Evolutionary conservation across 2,797 vertebrate genomes (phyloP).

Genomic region (Dendrocincla tyrannina): DNA sequence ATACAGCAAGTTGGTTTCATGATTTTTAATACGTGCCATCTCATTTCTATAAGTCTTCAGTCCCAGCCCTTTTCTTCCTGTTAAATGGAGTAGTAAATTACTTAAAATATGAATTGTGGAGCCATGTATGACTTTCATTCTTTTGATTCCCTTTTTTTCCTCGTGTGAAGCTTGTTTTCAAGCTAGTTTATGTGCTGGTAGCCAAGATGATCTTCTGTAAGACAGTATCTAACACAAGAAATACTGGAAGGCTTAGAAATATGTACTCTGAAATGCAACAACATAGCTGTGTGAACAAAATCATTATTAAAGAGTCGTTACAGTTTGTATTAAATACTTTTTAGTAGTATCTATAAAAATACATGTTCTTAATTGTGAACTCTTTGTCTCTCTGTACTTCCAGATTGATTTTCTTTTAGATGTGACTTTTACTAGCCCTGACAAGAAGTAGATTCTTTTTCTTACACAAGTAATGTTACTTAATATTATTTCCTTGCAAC

Average conservation of each 20-base stretch:
- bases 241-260: background rate
- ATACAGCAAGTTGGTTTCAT: background rate
- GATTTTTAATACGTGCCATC: background rate
- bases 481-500: background rate
- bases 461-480: background rate
- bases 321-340: background rate
- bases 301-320: background rate
- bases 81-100: conserved; percentile 18
- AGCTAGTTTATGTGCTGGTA: background rate
- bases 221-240: background rate
- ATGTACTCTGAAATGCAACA: fast-evolving
- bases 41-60: background rate
- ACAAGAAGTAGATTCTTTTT: background rate
- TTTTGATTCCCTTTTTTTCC: background rate
- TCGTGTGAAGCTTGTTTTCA: background rate
- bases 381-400: background rate
- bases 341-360: background rate
- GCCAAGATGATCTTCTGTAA: background rate
- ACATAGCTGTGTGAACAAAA: background rate
- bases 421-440: background rate
- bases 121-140: background rate
- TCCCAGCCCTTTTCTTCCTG: background rate
- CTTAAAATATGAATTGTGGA: background rate
- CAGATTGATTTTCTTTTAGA: conserved; percentile 11
- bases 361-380: background rate